Evolutionary conservation across 64 coral and sea anemone species (phyloP).

Genomic region (Astreopora myriophthalma): DNA sequence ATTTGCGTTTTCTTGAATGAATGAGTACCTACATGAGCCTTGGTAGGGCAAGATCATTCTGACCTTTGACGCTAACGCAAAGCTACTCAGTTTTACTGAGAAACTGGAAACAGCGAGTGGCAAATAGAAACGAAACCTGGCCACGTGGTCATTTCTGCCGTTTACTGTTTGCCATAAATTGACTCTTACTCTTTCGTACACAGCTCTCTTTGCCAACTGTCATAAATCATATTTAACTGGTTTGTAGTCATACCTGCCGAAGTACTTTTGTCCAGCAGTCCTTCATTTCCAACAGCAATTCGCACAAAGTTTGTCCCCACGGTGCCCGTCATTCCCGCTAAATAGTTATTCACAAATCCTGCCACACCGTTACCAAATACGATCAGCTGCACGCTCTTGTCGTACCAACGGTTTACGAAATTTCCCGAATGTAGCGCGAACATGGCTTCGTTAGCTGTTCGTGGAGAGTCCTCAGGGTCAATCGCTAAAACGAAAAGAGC

Average conservation of each 20-base stretch:
- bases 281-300: constrained; percentile 15
- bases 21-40: too few species aligned
- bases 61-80: too few species aligned
- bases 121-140: too few species aligned
- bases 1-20: too few species aligned
- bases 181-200: too few species aligned
- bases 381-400: constrained; percentile 59
- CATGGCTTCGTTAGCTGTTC: constrained; percentile 76
- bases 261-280: not conserved
- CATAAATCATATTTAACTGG: too few species aligned
- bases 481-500: constrained; percentile 79
- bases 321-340: constrained; percentile 62
- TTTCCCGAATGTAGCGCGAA: constrained; percentile 76
- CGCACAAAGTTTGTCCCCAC: constrained; percentile 44
- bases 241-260: not conserved
- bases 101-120: too few species aligned
- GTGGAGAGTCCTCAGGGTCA: constrained; percentile 56
- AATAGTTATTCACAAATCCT: constrained; percentile 69
- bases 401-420: constrained; percentile 82
- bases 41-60: too few species aligned
- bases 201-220: too few species aligned
- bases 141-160: too few species aligned
- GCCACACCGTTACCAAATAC: constrained; percentile 67
- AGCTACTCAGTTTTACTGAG: too few species aligned
- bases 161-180: too few species aligned